These are phyloP conservation scores for Teinopalpus imperialis DNA, from an alignment of 2,888 invertebrate genomes.

Conservation along the genomic window DNA sequence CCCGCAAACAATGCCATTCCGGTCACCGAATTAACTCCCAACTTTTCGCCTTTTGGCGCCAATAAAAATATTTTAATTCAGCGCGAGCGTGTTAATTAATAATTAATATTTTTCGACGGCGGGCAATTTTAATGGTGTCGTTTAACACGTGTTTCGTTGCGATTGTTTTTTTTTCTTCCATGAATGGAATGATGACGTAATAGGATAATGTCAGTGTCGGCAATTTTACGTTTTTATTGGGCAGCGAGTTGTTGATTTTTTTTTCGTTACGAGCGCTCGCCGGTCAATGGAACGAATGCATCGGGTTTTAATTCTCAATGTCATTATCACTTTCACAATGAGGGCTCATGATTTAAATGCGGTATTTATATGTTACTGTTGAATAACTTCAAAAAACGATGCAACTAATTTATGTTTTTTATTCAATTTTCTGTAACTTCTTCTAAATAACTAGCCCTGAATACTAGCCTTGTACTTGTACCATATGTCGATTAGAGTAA, in stretches of 20 bases:
- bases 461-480: too few relatives aligned
- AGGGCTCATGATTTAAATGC: constrained; percentile 49
- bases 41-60: constrained; percentile 76
- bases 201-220: constrained; percentile 79
- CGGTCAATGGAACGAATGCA: constrained; percentile 76
- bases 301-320: constrained; percentile 79
- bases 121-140: constrained; percentile 67
- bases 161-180: constrained; percentile 72
- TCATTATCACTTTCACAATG: constrained; percentile 80
- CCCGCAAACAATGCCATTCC: constrained; percentile 79
- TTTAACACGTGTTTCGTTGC: constrained; percentile 75
- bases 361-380: constrained; percentile 32
- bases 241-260: constrained; percentile 67
- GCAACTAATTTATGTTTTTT: neutral
- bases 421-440: too few relatives aligned
- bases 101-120: constrained; percentile 79
- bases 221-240: constrained; percentile 81
- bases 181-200: constrained; percentile 81
- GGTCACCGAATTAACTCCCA: constrained; percentile 77
- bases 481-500: too few relatives aligned
- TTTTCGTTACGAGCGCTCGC: constrained; percentile 57
- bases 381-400: constrained; percentile 21
- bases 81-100: constrained; percentile 73
- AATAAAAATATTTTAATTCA: constrained; percentile 81
- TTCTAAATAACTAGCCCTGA: too few relatives aligned